Conservation (phyloP, 2,888 invertebrate genomes). For the Melieria picta region DNA sequence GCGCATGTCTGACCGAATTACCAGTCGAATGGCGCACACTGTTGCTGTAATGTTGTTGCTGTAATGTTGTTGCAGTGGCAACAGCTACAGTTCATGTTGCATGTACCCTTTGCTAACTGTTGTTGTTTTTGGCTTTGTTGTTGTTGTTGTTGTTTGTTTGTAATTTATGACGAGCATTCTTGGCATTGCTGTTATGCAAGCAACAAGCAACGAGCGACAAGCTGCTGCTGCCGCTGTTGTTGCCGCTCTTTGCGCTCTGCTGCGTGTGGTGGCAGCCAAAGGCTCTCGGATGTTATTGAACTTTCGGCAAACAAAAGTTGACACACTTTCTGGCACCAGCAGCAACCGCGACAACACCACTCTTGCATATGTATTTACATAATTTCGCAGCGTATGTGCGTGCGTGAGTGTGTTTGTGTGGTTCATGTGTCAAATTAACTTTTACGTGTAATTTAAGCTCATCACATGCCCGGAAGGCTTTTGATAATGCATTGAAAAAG, state of each 20-base stretch:
- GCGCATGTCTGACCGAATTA: slow-evolving; percentile 30
- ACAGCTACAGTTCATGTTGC: slow-evolving; percentile 23
- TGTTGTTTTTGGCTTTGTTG: not conserved
- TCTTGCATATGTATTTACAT: not conserved
- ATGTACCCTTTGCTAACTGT: slow-evolving; percentile 18
- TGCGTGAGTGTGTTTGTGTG: not conserved
- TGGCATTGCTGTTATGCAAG: slow-evolving; percentile 26
- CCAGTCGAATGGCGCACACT: slow-evolving; percentile 3
- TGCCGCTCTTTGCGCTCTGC: not conserved
- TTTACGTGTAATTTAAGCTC: slow-evolving; percentile 14
- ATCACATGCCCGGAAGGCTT: not conserved
- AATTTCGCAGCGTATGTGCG: not conserved
- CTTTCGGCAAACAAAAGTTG: slow-evolving; percentile 24
- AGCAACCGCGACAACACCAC: not conserved
- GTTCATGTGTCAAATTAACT: slow-evolving; percentile 14
- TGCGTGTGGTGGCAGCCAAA: not conserved
- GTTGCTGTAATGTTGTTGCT: too few species aligned
- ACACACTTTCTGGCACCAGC: slow-evolving; percentile 19
- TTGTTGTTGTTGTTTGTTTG: not conserved
- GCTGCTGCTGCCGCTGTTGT: not conserved
- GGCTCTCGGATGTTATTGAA: slow-evolving; percentile 9
- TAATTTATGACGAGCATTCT: slow-evolving; percentile 28
- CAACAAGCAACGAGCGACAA: not conserved
- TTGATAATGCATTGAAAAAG: too few species aligned
- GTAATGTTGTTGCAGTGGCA: too few species aligned